A percentile compares a stretch with the other conserved stretches of the same genome.
These are phyloP conservation scores for Menura novaehollandiae DNA, from an alignment of 2,113 vertebrate species.

Conservation along the genomic window DNA sequence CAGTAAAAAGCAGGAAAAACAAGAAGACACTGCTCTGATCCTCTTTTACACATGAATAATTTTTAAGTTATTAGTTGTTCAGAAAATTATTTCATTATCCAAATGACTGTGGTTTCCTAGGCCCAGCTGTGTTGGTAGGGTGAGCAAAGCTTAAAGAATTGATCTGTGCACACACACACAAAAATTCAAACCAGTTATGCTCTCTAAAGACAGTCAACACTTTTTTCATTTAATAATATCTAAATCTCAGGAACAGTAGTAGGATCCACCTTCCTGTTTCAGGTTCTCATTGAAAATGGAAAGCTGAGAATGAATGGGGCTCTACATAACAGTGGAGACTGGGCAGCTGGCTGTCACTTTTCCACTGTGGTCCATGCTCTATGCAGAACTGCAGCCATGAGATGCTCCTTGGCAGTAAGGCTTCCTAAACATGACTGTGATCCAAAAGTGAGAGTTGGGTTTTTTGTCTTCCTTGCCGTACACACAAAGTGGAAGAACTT, in stretches of 20 bases:
- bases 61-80: not conserved
- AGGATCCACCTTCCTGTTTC: not conserved
- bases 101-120: not conserved
- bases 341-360: not conserved
- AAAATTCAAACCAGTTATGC: not conserved
- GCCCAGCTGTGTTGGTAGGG: fast-evolving
- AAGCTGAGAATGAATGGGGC: not conserved
- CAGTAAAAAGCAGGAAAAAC: not conserved
- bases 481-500: not conserved
- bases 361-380: not conserved
- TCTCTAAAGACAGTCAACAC: not conserved
- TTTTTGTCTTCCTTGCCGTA: not conserved
- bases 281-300: not conserved
- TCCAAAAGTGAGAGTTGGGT: not conserved
- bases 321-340: not conserved
- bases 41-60: not conserved
- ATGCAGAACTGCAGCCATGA: not conserved
- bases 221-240: not conserved
- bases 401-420: not conserved
- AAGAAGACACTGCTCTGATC: not conserved
- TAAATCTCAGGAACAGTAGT: not conserved
- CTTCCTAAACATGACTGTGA: not conserved
- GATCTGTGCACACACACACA: not conserved
- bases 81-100: not conserved
- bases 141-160: not conserved